A percentile compares a stretch with the other conserved stretches of the same genome.
Evolutionary conservation across 2,113 vertebrate species (phyloP).

Genomic region (Calonectris borealis): DNA sequence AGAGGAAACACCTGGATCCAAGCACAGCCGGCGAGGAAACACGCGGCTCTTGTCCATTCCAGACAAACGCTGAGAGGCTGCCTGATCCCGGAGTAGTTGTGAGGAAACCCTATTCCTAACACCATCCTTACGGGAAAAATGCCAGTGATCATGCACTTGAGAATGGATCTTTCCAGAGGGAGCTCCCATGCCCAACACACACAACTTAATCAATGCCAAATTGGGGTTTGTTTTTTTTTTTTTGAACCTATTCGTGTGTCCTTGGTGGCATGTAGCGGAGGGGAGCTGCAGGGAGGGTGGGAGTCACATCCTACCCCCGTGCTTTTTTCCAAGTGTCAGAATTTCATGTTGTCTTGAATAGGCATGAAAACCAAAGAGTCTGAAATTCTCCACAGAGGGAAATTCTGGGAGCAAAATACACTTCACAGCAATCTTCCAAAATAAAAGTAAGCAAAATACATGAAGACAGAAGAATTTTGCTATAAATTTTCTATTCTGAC

Average conservation of each 20-base stretch:
- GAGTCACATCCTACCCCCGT: background rate
- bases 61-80: background rate
- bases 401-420: background rate
- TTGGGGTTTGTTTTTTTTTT: too few relatives aligned
- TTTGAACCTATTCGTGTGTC: background rate
- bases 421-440: background rate
- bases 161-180: background rate
- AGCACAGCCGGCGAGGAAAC: background rate
- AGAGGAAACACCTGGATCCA: slow-evolving; percentile 56
- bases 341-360: background rate
- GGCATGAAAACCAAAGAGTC: background rate
- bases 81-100: background rate
- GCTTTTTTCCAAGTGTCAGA: background rate
- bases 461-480: background rate
- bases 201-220: background rate
- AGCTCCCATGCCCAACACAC: background rate
- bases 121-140: background rate
- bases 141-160: background rate
- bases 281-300: background rate
- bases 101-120: background rate
- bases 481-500: background rate
- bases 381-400: background rate
- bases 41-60: background rate
- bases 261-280: background rate
- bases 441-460: background rate